Evolutionary conservation across 2,797 vertebrate genomes (phyloP).

Genomic region (Melanotaenia trifasciata): DNA sequence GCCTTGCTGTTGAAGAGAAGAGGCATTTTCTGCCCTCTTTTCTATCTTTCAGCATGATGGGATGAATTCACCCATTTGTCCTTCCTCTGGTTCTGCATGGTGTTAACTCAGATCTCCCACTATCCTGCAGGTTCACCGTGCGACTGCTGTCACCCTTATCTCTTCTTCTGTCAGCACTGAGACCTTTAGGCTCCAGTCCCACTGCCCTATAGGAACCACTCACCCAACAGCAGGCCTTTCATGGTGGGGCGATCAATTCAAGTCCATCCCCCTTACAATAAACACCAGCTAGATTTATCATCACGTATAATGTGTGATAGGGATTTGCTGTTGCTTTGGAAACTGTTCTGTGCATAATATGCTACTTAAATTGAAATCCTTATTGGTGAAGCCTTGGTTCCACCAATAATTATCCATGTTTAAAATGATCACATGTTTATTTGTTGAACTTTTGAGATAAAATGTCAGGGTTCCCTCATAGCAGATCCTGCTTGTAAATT

Average conservation of each 20-base stretch:
- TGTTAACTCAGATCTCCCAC: slow-evolving; percentile 42
- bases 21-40: slow-evolving; percentile 2
- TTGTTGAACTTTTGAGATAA: not conserved
- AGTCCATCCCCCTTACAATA: slow-evolving; percentile 45
- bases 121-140: slow-evolving; percentile 50
- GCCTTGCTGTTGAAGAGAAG: slow-evolving; percentile 2
- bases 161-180: slow-evolving; percentile 53
- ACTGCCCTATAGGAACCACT: slow-evolving; percentile 30
- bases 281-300: slow-evolving; percentile 44
- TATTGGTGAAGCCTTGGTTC: not conserved
- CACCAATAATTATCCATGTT: not conserved
- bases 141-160: slow-evolving; percentile 44
- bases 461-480: not conserved
- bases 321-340: not conserved
- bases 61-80: slow-evolving; percentile 1
- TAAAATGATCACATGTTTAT: not conserved
- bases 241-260: slow-evolving; percentile 50
- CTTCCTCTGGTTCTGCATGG: slow-evolving; percentile 16
- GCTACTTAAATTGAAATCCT: not conserved
- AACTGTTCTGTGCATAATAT: not conserved
- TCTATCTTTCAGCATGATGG: slow-evolving; percentile 4
- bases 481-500: not conserved
- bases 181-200: slow-evolving; percentile 31
- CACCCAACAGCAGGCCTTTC: slow-evolving; percentile 67
- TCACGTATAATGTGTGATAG: slow-evolving; percentile 18